phyloP scores from a whole-genome alignment of 2,888 invertebrate species.

The Opisthograptis luteolata region DNA sequence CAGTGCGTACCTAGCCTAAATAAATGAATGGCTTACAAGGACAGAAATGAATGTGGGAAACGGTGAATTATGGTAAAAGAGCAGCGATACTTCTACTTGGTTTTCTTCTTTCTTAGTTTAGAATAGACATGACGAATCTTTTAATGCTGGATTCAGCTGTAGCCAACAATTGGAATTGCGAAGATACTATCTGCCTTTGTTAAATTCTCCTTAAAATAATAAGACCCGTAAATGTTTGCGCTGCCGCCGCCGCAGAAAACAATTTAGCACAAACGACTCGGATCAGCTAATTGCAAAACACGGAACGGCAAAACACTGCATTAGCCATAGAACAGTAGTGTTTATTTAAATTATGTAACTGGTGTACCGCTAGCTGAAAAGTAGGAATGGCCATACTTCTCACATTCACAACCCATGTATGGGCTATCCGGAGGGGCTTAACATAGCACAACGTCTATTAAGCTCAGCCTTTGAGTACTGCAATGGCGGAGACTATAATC shows the following conservation, averaged over 20 bases:
- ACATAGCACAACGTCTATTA: constrained; percentile 37
- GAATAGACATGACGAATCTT: too few species aligned
- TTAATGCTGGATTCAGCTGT: too few species aligned
- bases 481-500: constrained; percentile 27
- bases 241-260: background rate
- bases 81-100: too few species aligned
- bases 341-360: constrained; percentile 14
- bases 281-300: constrained; percentile 7
- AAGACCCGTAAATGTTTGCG: background rate
- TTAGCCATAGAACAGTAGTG: constrained; percentile 13
- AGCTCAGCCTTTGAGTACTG: constrained; percentile 29
- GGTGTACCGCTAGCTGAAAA: constrained; percentile 19
- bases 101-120: too few species aligned
- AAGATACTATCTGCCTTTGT: too few species aligned
- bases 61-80: too few species aligned
- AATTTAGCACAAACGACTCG: background rate
- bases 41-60: too few species aligned
- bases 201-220: too few species aligned
- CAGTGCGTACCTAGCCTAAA: too few species aligned
- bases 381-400: constrained; percentile 34
- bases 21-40: too few species aligned
- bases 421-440: constrained; percentile 34
- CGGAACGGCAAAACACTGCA: background rate
- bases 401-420: constrained; percentile 41
- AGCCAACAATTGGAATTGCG: too few species aligned